Percentiles rank a stretch among this genome's conserved stretches.
Conservation (phyloP, 2,113 vertebrate genomes). For the Chionomys nivalis region DNA sequence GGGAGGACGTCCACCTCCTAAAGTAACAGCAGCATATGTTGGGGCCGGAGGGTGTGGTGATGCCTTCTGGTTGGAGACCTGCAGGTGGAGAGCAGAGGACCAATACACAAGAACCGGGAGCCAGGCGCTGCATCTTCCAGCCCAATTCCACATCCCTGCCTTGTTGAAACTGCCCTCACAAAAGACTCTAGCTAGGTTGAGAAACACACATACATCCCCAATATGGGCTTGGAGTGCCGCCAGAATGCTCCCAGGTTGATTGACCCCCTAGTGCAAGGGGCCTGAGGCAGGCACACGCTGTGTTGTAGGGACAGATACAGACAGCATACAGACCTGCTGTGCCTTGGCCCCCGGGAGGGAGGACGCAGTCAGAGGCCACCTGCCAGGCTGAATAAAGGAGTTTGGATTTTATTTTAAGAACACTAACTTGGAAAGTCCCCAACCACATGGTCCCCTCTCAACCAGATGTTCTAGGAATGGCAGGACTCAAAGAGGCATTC, state of each 20-base stretch:
- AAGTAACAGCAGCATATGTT: neutral
- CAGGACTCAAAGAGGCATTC: neutral
- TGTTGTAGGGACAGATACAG: constrained; percentile 25
- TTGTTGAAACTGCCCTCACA: neutral
- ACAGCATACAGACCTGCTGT: neutral
- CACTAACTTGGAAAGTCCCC: neutral
- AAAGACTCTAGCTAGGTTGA: neutral
- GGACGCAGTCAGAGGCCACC: neutral
- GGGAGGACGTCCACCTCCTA: neutral
- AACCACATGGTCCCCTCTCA: neutral
- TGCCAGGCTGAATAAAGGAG: neutral
- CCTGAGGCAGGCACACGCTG: neutral
- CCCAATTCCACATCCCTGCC: neutral
- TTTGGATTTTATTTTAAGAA: constrained; percentile 4
- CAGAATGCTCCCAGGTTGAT: constrained; percentile 27
- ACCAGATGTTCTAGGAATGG: neutral
- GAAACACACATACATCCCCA: neutral
- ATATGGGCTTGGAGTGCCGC: constrained; percentile 9
- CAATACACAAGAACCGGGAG: neutral
- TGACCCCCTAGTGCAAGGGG: neutral
- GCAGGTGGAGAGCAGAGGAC: neutral
- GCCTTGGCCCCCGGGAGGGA: neutral
- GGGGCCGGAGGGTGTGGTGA: neutral
- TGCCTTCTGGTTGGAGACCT: neutral
- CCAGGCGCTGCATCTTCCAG: neutral